Percentiles rank a stretch among this genome's conserved stretches.
Evolutionary conservation across 1,140 invertebrate species (phyloP).

Genomic region (Ceratitis capitata): DNA sequence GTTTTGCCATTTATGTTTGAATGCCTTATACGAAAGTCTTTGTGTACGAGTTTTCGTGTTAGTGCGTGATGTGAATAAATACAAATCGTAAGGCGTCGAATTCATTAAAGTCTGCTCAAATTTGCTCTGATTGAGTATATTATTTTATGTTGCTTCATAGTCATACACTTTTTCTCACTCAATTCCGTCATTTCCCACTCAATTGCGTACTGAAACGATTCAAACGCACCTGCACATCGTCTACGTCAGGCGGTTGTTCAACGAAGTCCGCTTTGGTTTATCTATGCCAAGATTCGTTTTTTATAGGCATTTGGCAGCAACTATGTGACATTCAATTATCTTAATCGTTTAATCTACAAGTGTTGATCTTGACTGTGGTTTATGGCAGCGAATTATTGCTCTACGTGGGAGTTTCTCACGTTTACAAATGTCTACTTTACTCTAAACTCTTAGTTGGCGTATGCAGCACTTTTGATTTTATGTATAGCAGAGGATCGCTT

Average conservation of each 20-base stretch:
- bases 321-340: background rate
- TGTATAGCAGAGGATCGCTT: too few species aligned
- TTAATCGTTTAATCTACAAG: background rate
- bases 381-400: background rate
- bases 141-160: too few species aligned
- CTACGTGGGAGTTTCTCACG: background rate
- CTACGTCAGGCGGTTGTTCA: background rate
- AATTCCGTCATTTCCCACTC: background rate
- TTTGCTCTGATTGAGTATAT: too few species aligned
- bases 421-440: too few species aligned
- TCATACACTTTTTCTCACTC: background rate
- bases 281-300: too few species aligned
- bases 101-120: too few species aligned
- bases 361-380: background rate
- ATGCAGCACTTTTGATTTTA: too few species aligned
- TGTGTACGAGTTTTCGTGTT: background rate
- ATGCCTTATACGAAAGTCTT: background rate
- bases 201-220: background rate
- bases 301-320: background rate
- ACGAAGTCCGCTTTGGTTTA: background rate
- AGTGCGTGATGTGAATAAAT: background rate
- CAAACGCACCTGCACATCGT: background rate
- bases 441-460: too few species aligned
- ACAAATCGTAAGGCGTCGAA: too few species aligned
- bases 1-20: conserved; percentile 30